These are phyloP conservation scores for Cercopithecus mona DNA, from an alignment of 2,113 vertebrate genomes.

Conservation along the genomic window DNA sequence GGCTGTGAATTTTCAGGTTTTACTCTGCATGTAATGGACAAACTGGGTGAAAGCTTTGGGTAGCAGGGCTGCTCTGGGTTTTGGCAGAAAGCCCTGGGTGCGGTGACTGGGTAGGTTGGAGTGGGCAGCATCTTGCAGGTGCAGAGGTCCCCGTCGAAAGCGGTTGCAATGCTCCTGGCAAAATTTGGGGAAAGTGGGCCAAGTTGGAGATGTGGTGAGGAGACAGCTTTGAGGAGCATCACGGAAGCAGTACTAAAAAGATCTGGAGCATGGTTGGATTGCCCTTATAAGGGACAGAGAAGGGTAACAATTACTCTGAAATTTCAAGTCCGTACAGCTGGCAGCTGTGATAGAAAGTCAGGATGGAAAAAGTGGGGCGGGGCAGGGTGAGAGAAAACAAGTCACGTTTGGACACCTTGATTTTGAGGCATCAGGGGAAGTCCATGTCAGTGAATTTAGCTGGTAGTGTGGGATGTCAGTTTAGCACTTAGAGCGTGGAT, in stretches of 20 bases:
- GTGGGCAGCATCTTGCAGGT: not conserved
- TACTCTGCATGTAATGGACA: not conserved
- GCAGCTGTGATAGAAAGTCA: not conserved
- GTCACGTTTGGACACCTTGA: not conserved
- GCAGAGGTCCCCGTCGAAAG: not conserved
- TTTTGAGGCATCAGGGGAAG: not conserved
- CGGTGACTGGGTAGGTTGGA: rapidly evolving
- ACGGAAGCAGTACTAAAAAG: not conserved
- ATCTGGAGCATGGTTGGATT: not conserved
- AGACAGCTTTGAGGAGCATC: not conserved
- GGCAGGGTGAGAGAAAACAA: no score
- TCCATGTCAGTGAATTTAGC: rapidly evolving
- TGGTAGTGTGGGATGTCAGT: rapidly evolving
- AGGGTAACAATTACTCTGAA: no score
- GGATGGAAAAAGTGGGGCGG: not conserved
- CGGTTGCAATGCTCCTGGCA: not conserved
- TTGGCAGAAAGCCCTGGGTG: not conserved
- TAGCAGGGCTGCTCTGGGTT: not conserved
- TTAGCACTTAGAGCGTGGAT: no score
- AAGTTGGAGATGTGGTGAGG: not conserved
- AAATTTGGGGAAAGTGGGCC: not conserved
- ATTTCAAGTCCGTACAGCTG: not conserved
- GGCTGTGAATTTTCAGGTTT: not conserved
- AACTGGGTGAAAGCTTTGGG: not conserved
- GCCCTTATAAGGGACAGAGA: not conserved